Percentiles rank a stretch among this genome's conserved stretches.
Evolutionary conservation across 2,113 vertebrate species (phyloP).

Genomic region (Halcyon senegalensis): DNA sequence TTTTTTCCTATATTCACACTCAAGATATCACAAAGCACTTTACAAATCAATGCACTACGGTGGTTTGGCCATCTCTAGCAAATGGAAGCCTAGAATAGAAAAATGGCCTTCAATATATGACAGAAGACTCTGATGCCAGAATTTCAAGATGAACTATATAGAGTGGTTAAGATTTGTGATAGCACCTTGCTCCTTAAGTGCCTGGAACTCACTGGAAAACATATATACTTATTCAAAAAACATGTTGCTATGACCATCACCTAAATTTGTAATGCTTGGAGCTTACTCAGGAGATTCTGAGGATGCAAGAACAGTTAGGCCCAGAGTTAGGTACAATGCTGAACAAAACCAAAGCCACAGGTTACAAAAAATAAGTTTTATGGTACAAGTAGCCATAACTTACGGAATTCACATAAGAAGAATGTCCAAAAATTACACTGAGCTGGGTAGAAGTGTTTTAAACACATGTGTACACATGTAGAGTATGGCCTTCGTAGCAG

Average conservation of each 20-base stretch:
- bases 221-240: not conserved
- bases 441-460: not conserved
- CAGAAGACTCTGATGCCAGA: not conserved
- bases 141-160: not conserved
- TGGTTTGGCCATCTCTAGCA: not conserved
- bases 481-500: not conserved
- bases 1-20: not conserved
- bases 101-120: not conserved
- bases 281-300: not conserved
- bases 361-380: not conserved
- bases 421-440: not conserved
- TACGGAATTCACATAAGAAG: not conserved
- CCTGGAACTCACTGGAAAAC: not conserved
- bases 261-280: not conserved
- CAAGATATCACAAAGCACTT: not conserved
- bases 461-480: accelerated
- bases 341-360: not conserved
- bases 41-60: not conserved
- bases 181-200: not conserved
- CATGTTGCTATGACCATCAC: not conserved
- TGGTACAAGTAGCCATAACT: not conserved
- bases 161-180: not conserved
- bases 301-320: not conserved
- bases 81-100: not conserved
- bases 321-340: accelerated